Percentiles rank a stretch among this genome's conserved stretches.
Evolutionary conservation across 2,888 invertebrate species (phyloP).

Genomic region (Melikaiella ostensackeni): DNA sequence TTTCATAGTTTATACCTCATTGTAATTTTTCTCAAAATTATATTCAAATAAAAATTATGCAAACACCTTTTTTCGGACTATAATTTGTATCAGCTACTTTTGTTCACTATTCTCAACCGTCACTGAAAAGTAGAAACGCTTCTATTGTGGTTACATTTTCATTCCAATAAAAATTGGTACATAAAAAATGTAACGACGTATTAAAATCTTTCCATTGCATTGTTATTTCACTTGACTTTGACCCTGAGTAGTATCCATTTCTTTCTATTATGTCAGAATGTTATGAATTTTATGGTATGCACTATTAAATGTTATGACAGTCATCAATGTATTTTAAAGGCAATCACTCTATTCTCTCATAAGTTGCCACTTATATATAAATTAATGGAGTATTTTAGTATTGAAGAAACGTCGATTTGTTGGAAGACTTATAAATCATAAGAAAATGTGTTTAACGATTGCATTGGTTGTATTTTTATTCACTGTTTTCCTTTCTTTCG

Average conservation of each 20-base stretch:
- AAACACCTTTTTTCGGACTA: too few relatives aligned
- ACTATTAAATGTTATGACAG: constrained; percentile 35
- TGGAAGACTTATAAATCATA: constrained; percentile 13
- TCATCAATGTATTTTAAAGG: constrained; percentile 35
- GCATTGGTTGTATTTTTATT: too few relatives aligned
- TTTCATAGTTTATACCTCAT: background rate
- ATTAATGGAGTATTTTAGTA: constrained; percentile 26
- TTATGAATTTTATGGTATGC: constrained; percentile 24
- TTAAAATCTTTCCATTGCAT: background rate
- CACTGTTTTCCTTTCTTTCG: too few relatives aligned
- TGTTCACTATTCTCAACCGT: too few relatives aligned
- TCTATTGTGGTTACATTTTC: too few relatives aligned
- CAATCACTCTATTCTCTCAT: constrained; percentile 36
- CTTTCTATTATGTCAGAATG: constrained; percentile 23
- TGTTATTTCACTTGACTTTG: background rate
- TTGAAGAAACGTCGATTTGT: constrained; percentile 11
- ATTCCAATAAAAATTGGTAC: background rate
- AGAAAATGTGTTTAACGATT: background rate
- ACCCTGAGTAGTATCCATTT: constrained; percentile 14
- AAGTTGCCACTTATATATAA: constrained; percentile 36
- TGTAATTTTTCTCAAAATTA: background rate
- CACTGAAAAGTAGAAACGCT: too few relatives aligned
- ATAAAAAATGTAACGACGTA: constrained; percentile 8
- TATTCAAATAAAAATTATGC: background rate
- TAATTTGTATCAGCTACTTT: too few relatives aligned